These are phyloP conservation scores for Lymantria monacha DNA, from an alignment of 2,888 invertebrate genomes.

Conservation along the genomic window DNA sequence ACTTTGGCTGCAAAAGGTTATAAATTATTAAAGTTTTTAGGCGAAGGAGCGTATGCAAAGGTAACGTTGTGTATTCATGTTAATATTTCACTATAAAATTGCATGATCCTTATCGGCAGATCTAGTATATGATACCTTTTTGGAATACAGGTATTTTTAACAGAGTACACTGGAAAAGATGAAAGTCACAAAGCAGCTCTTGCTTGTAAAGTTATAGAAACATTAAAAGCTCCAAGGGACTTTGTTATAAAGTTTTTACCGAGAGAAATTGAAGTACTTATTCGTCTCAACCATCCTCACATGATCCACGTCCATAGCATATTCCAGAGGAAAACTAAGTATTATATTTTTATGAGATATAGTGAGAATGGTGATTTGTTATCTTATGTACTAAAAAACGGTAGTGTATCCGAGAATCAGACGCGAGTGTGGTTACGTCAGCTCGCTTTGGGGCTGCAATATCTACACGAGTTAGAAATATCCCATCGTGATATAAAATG, in stretches of 20 bases:
- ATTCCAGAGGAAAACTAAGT: conserved; percentile 86
- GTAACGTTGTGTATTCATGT: conserved; percentile 63
- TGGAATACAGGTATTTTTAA: conserved; percentile 62
- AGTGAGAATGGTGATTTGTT: conserved; percentile 91
- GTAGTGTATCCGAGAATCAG: conserved; percentile 86
- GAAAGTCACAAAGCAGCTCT: conserved; percentile 57
- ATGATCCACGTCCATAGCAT: conserved; percentile 90
- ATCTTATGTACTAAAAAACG: conserved; percentile 86
- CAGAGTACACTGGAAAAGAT: conserved; percentile 60
- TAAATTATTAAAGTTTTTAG: conserved; percentile 84
- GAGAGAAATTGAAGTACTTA: conserved; percentile 89
- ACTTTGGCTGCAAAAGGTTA: conserved; percentile 82
- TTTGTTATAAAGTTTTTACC: conserved; percentile 91
- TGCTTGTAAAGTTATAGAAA: conserved; percentile 90
- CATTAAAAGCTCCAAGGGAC: conserved; percentile 87
- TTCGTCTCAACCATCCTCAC: conserved; percentile 89
- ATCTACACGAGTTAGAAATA: conserved; percentile 88
- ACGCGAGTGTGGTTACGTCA: conserved; percentile 88
- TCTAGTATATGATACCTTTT: not conserved
- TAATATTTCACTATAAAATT: not conserved
- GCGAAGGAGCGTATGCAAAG: conserved; percentile 91
- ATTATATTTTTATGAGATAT: conserved; percentile 90
- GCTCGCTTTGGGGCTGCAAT: conserved; percentile 86
- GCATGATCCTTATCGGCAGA: not conserved
- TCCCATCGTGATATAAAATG: conserved; percentile 92